A percentile compares a stretch with the other conserved stretches of the same genome.
These are phyloP conservation scores for Phortica okadai DNA, from an alignment of 2,888 invertebrate species.

Conservation along the genomic window DNA sequence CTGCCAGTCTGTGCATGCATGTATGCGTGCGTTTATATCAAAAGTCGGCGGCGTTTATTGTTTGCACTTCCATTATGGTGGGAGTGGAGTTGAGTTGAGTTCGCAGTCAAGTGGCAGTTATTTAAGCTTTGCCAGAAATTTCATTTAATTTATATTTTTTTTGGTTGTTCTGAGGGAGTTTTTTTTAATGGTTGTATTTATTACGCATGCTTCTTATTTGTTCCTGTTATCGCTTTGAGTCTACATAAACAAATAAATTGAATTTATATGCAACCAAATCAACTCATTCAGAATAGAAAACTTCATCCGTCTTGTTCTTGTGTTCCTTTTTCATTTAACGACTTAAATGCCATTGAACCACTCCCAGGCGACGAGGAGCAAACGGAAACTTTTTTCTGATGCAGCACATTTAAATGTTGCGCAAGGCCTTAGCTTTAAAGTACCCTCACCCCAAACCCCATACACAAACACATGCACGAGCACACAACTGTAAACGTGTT, in stretches of 20 bases:
- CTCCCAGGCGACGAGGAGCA: background rate
- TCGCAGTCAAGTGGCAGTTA: background rate
- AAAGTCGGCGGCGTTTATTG: background rate
- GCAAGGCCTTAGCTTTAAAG: constrained; percentile 8
- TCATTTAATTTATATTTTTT: background rate
- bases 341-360: constrained; percentile 9
- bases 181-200: background rate
- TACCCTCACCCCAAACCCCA: background rate
- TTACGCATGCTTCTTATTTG: background rate
- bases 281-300: background rate
- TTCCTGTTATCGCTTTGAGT: background rate
- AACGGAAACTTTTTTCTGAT: too few relatives aligned
- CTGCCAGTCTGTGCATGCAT: background rate
- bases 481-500: background rate
- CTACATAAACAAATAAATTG: constrained; percentile 10
- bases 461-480: background rate
- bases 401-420: constrained; percentile 15
- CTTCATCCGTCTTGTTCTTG: background rate
- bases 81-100: background rate
- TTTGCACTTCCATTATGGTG: background rate
- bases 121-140: too few relatives aligned
- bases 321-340: background rate
- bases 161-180: background rate
- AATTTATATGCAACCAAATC: background rate
- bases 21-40: background rate